Base-by-base conservation (phyloP, 2,888 invertebrate genomes). In the Lasioglossum marginatum region DNA sequence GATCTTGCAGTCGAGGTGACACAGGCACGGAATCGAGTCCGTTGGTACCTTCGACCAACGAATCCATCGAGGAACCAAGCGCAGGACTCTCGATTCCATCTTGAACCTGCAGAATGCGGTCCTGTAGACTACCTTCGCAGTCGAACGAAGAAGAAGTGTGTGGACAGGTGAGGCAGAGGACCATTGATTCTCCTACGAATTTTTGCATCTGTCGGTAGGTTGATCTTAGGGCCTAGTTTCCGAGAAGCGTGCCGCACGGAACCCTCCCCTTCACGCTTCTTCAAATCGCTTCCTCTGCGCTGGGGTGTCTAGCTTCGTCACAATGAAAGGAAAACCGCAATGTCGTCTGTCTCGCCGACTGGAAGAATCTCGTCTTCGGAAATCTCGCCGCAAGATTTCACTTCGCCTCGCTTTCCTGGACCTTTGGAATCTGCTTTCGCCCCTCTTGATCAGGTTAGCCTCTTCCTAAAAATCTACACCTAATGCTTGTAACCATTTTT, bases 181-280 rank as follows among this genome's bases (percentile, higher is more conserved):
- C 88, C 92, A 93, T 93, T 92, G 93, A 94, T 94, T 94, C 92
- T 88, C 83, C 88, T 90, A 91, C 87, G 92, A 89, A 94, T 94
- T 95, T 94, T 94, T 93, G 95, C 95, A 95, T 95, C 95, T 95
- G 95, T 92, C 94, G 87, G 86, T 86, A 91, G 92, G 89, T 93
- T 92, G 92, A 93, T 93, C 91, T 91, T 90, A 66, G 89, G 91
- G 88, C 90, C 90, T 90, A 90, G 88, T 92, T 95, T 94, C 93
- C 92, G 57, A 91, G 93, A 94, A 94, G 91, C 90, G 91, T 91
- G 92, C 90, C 91, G 91, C 90, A 90, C 82, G 77, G 76, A 86
- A 80, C 73, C 87, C 81, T 88, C 86, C 85, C 88, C 83, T 90
- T 89, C 85, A 84, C 83, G 87, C 79, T 87, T 86, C 81, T 89